Evolutionary conservation across 2,113 vertebrate genomes (phyloP).

Genomic region (Gulo gulo): DNA sequence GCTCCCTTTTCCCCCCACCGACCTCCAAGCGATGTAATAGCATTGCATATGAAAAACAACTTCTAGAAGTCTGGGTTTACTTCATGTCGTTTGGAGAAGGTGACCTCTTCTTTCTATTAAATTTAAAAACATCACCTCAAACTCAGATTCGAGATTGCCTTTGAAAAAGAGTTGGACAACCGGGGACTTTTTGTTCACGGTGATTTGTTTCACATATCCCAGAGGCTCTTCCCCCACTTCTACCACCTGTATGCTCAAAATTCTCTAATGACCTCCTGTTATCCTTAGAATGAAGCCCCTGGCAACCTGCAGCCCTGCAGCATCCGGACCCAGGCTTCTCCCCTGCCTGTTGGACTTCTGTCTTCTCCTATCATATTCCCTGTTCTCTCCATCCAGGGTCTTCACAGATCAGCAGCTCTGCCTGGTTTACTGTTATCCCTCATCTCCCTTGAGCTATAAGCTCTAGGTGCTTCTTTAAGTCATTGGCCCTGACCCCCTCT

Average conservation of each 20-base stretch:
- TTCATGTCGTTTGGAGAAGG: constrained; percentile 6
- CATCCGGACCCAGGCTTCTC: not conserved
- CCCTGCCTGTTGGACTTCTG: not conserved
- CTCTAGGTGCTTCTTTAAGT: not conserved
- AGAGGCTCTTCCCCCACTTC: not conserved
- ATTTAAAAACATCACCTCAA: not conserved
- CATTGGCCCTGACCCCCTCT: not conserved
- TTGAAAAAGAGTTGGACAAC: not conserved
- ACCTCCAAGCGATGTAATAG: not conserved
- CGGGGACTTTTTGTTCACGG: not conserved
- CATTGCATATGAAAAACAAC: not conserved
- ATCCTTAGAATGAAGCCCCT: not conserved
- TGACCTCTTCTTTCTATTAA: not conserved
- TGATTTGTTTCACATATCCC: not conserved
- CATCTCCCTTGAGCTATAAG: not conserved
- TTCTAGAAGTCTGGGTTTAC: not conserved
- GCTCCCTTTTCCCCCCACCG: not conserved
- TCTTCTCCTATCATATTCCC: not conserved
- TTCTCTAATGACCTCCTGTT: not conserved
- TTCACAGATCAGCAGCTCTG: not conserved
- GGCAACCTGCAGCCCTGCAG: not conserved
- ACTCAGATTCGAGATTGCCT: not conserved
- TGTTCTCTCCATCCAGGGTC: not conserved
- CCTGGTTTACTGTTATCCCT: not conserved
- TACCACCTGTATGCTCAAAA: not conserved